Percentiles rank a stretch among this genome's conserved stretches.
Conservation (phyloP, 2,113 vertebrate genomes). For the Haemorhous mexicanus region DNA sequence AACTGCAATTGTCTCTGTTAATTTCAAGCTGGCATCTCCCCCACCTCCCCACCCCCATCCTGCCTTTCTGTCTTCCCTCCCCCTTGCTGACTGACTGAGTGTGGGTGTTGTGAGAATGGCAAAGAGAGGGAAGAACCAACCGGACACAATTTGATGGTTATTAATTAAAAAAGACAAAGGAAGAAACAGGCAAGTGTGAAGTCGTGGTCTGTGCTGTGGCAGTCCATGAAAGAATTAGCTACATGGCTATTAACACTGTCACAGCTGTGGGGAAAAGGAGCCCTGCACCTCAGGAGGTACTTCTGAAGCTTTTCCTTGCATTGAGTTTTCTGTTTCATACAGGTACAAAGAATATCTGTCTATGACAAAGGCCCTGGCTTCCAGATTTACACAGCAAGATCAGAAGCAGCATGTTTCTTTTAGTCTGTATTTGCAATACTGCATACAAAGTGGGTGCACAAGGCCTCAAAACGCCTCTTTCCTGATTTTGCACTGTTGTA, state of each 20-base stretch:
- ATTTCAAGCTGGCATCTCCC: constrained; percentile 5
- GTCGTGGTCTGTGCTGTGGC: not conserved
- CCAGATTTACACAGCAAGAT: not conserved
- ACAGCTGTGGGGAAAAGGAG: not conserved
- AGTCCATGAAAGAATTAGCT: not conserved
- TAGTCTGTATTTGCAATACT: not conserved
- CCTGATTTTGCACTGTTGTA: not conserved
- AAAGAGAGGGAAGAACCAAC: not conserved
- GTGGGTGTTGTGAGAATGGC: not conserved
- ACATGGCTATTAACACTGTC: not conserved
- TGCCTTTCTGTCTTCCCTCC: not conserved
- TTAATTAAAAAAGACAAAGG: constrained; percentile 48
- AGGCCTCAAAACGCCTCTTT: not conserved
- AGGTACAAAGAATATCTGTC: not conserved
- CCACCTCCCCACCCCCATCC: not conserved
- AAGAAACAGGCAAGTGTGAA: not conserved
- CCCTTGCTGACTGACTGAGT: not conserved
- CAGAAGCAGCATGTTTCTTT: not conserved
- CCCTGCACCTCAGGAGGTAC: not conserved
- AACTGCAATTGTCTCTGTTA: constrained; percentile 11
- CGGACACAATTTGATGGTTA: not conserved
- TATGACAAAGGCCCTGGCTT: not conserved
- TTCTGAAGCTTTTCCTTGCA: not conserved
- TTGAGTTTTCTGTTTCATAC: not conserved
- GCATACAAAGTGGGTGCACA: not conserved